These are phyloP conservation scores for Strongylocentrotus purpuratus DNA, from an alignment of 35 echinoderm and acorn worm genomes.

Conservation along the genomic window DNA sequence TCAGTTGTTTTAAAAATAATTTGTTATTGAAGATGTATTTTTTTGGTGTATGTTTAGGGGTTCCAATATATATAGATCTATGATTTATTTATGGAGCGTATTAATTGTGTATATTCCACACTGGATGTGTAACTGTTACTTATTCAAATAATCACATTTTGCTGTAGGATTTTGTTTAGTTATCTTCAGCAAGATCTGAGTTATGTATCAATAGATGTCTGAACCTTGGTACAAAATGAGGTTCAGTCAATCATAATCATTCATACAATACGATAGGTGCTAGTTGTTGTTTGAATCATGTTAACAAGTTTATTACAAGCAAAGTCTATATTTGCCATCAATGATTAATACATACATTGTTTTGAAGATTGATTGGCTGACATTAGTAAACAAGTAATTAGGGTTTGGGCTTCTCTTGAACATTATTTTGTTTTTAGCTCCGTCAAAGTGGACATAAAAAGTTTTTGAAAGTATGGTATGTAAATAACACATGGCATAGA, in stretches of 20 bases:
- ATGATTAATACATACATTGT: not conserved
- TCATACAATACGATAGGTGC: not conserved
- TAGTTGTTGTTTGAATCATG: not conserved
- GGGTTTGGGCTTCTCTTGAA: not conserved
- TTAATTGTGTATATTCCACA: not conserved
- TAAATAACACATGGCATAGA: not conserved
- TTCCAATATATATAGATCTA: not conserved
- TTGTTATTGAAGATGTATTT: not conserved
- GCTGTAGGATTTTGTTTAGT: not conserved
- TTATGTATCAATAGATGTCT: not conserved
- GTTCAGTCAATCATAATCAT: not conserved
- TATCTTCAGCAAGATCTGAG: not conserved
- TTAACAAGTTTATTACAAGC: not conserved
- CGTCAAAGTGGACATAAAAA: not conserved
- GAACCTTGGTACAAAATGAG: not conserved
- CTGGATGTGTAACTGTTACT: not conserved
- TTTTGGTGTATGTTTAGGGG: not conserved
- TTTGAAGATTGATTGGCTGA: not conserved
- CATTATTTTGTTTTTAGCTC: not conserved
- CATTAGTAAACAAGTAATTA: not conserved
- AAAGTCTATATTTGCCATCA: not conserved
- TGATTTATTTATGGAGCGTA: not conserved
- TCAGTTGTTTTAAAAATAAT: not conserved
- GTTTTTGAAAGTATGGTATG: not conserved
- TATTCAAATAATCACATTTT: not conserved